Evolutionary conservation across 2,888 invertebrate genomes (phyloP).

Genomic region (Diaphora mendica): DNA sequence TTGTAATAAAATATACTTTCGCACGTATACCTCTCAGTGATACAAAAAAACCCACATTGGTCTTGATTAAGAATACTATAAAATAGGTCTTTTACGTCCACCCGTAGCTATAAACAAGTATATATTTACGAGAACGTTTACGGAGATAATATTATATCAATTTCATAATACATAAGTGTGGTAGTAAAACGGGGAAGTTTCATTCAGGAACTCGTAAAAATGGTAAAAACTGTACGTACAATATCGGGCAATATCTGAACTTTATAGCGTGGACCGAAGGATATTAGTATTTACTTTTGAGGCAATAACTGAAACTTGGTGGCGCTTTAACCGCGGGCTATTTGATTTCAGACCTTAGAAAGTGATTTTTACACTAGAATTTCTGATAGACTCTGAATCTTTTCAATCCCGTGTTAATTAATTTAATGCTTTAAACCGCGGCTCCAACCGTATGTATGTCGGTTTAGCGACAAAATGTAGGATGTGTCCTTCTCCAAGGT

Average conservation of each 20-base stretch:
- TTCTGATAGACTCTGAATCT: slow-evolving; percentile 34
- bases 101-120: slow-evolving; percentile 48
- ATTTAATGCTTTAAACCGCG: too few species aligned
- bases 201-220: slow-evolving; percentile 51
- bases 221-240: slow-evolving; percentile 51
- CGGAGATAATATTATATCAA: slow-evolving; percentile 47
- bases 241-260: slow-evolving; percentile 55
- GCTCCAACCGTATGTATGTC: too few species aligned
- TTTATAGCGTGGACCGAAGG: slow-evolving; percentile 49
- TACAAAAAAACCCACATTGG: slow-evolving; percentile 21
- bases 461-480: too few species aligned
- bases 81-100: slow-evolving; percentile 38
- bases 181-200: slow-evolving; percentile 50
- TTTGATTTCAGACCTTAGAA: slow-evolving; percentile 40
- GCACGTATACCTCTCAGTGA: slow-evolving; percentile 7
- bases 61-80: slow-evolving; percentile 48
- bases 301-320: slow-evolving; percentile 63
- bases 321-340: slow-evolving; percentile 40
- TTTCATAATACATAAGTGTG: slow-evolving; percentile 48
- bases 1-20: slow-evolving; percentile 25
- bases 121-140: slow-evolving; percentile 42
- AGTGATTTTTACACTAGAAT: slow-evolving; percentile 47
- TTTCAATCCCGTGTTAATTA: too few species aligned
- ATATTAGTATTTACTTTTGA: slow-evolving; percentile 68
- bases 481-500: too few species aligned